Conservation (phyloP, 2,797 vertebrate genomes). For the Danionella dracula region DNA sequence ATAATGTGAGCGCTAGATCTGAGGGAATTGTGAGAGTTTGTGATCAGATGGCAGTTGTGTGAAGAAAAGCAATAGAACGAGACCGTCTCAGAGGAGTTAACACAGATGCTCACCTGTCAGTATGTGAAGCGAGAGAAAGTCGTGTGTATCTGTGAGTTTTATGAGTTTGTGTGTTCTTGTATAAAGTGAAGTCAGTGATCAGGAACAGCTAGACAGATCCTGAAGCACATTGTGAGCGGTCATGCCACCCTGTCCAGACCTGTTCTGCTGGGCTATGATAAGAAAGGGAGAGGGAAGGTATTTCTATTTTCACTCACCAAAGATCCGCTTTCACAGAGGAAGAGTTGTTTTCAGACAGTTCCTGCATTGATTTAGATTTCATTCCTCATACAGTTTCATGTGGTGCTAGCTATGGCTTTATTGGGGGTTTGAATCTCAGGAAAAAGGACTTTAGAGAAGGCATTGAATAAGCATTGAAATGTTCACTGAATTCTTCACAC, state of each 20-base stretch:
- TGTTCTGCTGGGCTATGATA: constrained; percentile 65
- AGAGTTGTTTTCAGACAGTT: background rate
- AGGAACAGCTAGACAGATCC: constrained; percentile 52
- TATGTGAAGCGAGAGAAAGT: constrained; percentile 38
- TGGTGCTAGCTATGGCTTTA: no score
- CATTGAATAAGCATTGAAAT: no score
- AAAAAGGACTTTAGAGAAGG: no score
- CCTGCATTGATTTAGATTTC: background rate
- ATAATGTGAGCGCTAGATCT: background rate
- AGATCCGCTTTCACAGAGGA: background rate
- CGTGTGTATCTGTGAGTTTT: constrained; percentile 13
- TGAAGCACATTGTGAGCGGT: constrained; percentile 51
- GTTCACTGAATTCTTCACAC: no score
- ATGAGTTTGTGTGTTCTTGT: constrained; percentile 37
- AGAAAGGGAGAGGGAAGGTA: constrained; percentile 50
- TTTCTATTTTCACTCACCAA: background rate
- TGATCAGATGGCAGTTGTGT: constrained; percentile 8
- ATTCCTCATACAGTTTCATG: no score
- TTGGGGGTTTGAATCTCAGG: no score
- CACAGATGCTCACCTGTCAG: constrained; percentile 45
- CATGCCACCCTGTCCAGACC: constrained; percentile 56
- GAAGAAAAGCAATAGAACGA: constrained; percentile 5
- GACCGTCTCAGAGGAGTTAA: constrained; percentile 31
- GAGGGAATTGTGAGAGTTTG: constrained; percentile 12
- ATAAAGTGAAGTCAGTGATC: constrained; percentile 36